These are phyloP conservation scores for Thamnophis elegans DNA, from an alignment of 2,797 vertebrate genomes.

Conservation along the genomic window DNA sequence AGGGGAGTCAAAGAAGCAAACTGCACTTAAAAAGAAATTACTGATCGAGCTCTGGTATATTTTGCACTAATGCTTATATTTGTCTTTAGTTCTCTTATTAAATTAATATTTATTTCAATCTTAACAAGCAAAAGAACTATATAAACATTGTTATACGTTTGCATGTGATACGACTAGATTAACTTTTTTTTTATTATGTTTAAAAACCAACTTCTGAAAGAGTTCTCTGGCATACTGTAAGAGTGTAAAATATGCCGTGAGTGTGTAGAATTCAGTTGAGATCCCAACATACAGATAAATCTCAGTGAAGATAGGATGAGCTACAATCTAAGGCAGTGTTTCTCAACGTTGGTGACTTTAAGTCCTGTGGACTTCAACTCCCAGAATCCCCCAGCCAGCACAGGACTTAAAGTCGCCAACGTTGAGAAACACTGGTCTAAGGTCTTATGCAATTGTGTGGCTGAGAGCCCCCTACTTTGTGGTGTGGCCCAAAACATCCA, in stretches of 20 bases:
- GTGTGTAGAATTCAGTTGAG: neutral
- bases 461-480: neutral
- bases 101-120: neutral
- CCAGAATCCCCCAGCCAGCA: too few relatives aligned
- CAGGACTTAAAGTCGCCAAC: too few relatives aligned
- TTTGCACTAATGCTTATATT: neutral
- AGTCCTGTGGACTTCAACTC: too few relatives aligned
- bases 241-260: neutral
- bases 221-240: too few relatives aligned
- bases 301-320: neutral
- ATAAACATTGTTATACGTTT: neutral
- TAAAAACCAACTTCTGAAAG: neutral
- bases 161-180: neutral
- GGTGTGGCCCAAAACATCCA: neutral
- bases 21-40: neutral
- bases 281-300: neutral
- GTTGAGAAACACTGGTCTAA: too few relatives aligned
- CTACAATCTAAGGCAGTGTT: neutral
- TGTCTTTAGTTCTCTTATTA: neutral
- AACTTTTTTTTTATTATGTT: neutral
- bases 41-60: neutral
- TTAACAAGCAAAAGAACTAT: neutral
- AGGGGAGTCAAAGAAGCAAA: constrained; percentile 7
- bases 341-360: too few relatives aligned
- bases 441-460: neutral